Base-by-base conservation (phyloP, 2,113 vertebrate genomes). In the Micronycteris hirsuta region DNA sequence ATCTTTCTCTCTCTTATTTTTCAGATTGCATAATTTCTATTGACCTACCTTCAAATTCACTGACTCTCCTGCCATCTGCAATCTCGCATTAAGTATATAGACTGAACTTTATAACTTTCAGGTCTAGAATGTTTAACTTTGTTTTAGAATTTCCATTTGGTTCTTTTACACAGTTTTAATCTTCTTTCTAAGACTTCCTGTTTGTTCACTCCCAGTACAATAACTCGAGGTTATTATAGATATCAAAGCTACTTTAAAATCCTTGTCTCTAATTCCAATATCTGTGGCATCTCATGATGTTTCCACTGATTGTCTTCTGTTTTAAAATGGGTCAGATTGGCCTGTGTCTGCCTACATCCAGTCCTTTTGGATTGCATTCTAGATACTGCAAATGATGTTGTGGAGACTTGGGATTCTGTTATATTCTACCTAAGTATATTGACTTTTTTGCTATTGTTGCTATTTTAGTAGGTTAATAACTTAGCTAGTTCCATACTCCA, bases 171-270 rank as follows among this genome's bases (percentile, higher is more conserved):
- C 90, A 80, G 61, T 74, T 94, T 61, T 49, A 24, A n/a, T 74
- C 93, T 91, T 58, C 83, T 65, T 87, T 15, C 43, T 76, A 92
- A 77, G 26, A 86, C 61, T 56, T 78, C n/a, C 61, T 61, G 38
- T 38, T 45, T 91, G 36, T 73, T 91, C 8, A 91, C 80, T 91
- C 38, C 71, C 45, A 63, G 61, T 63, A 63, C 31, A 61, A 61
- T 31, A 63, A 63, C 5, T 63, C 61, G 14, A 63, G 28, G 61
- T 31, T 63, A 63, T 63, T 63, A 63, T 15, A 63, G 61, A 78
- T 65, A 73, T 17, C 88, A 86, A 70, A 73, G 8, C n/a, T 93
- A 58, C 28, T 87, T 95, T 91, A 56, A 93, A 95, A 78, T 38
- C 14, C 54, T 95, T 63, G 20, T 24, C 61, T 80, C 41, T 80